A percentile compares a stretch with the other conserved stretches of the same genome.
Conservation (phyloP, 2,797 vertebrate genomes). For the Eulemur albifrons region DNA sequence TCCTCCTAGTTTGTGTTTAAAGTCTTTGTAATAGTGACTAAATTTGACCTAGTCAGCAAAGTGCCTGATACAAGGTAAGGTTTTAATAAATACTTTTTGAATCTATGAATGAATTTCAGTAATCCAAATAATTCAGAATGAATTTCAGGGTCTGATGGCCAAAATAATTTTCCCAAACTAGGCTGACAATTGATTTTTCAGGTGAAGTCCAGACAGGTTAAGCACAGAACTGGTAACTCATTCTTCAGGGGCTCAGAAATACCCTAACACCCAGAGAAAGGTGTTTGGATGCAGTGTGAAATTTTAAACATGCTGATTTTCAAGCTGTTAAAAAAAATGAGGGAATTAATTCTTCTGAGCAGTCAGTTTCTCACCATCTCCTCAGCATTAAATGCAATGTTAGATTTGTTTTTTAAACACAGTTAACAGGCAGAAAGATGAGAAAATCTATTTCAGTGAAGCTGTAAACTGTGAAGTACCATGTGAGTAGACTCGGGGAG, state of each 20-base stretch:
- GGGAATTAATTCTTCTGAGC: slow-evolving; percentile 59
- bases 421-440: slow-evolving; percentile 30
- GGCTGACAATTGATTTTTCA: background rate
- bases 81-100: background rate
- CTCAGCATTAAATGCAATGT: slow-evolving; percentile 37
- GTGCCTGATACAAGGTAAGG: fast-evolving
- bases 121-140: background rate
- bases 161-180: background rate
- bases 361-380: slow-evolving; percentile 13
- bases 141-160: background rate
- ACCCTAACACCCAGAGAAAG: background rate
- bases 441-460: background rate
- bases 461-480: background rate
- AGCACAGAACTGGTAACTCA: background rate
- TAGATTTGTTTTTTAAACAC: slow-evolving; percentile 54
- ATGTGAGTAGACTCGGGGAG: background rate
- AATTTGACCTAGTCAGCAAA: background rate
- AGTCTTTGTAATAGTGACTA: background rate
- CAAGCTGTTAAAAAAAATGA: slow-evolving; percentile 47
- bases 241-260: background rate
- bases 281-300: background rate
- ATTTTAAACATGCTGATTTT: background rate
- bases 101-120: background rate
- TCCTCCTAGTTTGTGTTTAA: background rate
- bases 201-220: background rate